A percentile compares a stretch with the other conserved stretches of the same genome.
These are phyloP conservation scores for Strix aluco DNA, from an alignment of 2,113 vertebrate species.

Conservation along the genomic window DNA sequence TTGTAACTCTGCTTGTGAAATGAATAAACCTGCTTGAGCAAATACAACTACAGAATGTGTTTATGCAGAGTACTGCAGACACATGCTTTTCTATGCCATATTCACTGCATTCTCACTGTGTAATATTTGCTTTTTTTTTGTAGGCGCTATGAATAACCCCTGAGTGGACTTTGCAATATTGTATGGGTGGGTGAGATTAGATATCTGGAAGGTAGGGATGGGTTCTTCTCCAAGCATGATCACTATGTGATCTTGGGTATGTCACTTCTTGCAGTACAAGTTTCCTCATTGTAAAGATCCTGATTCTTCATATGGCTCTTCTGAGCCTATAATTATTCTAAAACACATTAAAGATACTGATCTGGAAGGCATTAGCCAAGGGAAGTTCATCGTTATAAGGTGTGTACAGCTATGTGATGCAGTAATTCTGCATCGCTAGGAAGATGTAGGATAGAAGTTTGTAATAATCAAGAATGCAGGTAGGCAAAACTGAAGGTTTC, in stretches of 20 bases:
- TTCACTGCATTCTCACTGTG: neutral
- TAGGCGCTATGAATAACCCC: neutral
- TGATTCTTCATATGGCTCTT: neutral
- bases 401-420: neutral
- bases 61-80: neutral
- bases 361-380: neutral
- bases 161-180: neutral
- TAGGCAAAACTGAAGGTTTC: neutral
- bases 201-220: neutral
- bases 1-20: neutral
- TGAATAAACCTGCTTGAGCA: neutral
- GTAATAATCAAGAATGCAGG: neutral
- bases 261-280: neutral
- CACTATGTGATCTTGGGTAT: neutral
- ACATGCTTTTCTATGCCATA: fast-evolving
- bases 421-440: neutral
- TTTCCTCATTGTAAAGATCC: neutral
- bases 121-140: neutral
- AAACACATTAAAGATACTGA: neutral
- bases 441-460: neutral
- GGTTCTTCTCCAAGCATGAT: neutral
- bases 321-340: neutral
- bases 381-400: neutral
- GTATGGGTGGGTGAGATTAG: neutral
- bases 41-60: neutral